Percentiles rank a stretch among this genome's conserved stretches.
phyloP scores from a whole-genome alignment of 2,888 invertebrate species.

The Piscicola geometra region DNA sequence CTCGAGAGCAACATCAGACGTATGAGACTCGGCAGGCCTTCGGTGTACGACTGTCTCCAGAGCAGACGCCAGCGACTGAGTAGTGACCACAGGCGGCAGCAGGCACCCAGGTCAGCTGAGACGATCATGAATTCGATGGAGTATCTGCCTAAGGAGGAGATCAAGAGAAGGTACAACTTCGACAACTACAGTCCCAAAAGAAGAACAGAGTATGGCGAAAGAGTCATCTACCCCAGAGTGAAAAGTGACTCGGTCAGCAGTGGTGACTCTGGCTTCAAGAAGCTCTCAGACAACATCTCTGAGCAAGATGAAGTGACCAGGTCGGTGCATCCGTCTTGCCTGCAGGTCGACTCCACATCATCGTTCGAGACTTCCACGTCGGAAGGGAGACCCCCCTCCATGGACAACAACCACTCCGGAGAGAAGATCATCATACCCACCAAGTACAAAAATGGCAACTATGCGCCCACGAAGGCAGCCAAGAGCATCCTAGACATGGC shows the following conservation, averaged over 20 bases:
- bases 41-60: slow-evolving; percentile 26
- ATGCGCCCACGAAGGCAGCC: background rate
- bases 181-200: slow-evolving; percentile 24
- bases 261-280: slow-evolving; percentile 10
- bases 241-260: background rate
- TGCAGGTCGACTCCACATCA: background rate
- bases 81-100: slow-evolving; percentile 7
- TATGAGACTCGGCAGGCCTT: slow-evolving; percentile 27
- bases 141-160: slow-evolving; percentile 16
- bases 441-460: slow-evolving; percentile 22
- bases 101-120: slow-evolving; percentile 25
- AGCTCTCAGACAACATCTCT: background rate
- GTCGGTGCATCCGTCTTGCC: slow-evolving; percentile 21
- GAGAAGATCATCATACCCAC: slow-evolving; percentile 36
- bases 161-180: slow-evolving; percentile 16
- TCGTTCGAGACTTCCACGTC: background rate
- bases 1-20: slow-evolving; percentile 21
- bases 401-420: slow-evolving; percentile 2
- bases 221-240: slow-evolving; percentile 26
- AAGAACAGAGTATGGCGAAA: slow-evolving; percentile 29
- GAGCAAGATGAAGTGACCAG: slow-evolving; percentile 30
- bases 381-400: background rate
- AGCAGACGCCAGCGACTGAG: slow-evolving; percentile 2
- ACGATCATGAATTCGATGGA: slow-evolving; percentile 11
- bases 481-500: slow-evolving; percentile 6